Evolutionary conservation across 2,113 vertebrate genomes (phyloP), one percentile per base, ranked within the genome.

Genomic region (Phasianus colchicus): DNA sequence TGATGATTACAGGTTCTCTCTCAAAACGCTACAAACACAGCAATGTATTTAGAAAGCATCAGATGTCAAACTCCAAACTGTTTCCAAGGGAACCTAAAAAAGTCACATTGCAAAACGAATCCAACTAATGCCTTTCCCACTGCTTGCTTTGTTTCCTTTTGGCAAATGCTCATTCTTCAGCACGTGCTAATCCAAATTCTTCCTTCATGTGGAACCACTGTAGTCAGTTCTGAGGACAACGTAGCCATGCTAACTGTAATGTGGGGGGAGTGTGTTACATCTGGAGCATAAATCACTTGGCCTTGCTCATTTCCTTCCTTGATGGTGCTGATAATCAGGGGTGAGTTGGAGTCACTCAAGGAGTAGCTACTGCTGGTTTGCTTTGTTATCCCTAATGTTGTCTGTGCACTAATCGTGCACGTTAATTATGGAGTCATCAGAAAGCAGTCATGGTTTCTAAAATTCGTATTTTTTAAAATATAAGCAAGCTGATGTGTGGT

Each of bases 1-100:
- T 54, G 86, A 84, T 88, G 88, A 87, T 94, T 93, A 42, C 74
- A 92, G 88, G 48, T 78, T 94, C 73, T 88, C 77, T 73, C 88
- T 78, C 65, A 57, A 77, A 79, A 8, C 4, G 47, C 36, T 79
- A 76, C 73, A 84, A 83, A 88, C 63, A 83, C 30, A 27, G 54
- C 0, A 4, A 61, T 1, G 7, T 18, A 83, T 90, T 93, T 64
- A 60, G 52, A 92, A 86, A 86, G 88, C 80, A 84, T 82, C 83
- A 75, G 76, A 70, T 90, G 88, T 86, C 92, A 96, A 92, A 86
- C 48, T 64, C 43, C 80, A 54, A 93, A 86, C 57, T 67, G 52
- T 86, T 96, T 82, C 72, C 64, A 84, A 89, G 65, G 75, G 64
- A 92, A 60, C 11, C 77, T 75, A 17, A 1, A 72, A 90, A 94